phyloP scores from a whole-genome alignment of 2,888 invertebrate genomes.

The Heliconius ismenius region DNA sequence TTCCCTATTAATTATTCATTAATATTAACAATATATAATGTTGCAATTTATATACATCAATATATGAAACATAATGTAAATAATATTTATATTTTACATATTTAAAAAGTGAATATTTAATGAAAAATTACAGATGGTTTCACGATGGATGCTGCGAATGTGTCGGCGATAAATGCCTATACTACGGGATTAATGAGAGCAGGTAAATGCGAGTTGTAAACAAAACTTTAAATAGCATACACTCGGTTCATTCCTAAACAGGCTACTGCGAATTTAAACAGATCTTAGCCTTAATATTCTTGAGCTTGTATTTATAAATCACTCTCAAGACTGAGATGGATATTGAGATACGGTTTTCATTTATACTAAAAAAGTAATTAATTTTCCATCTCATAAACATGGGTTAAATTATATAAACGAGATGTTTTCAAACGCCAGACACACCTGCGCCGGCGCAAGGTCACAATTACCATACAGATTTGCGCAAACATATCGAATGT shows the following conservation, averaged over 20 bases:
- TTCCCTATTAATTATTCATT: no score
- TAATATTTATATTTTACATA: background rate
- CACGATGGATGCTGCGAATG: conserved; percentile 98
- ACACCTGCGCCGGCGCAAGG: conserved; percentile 39
- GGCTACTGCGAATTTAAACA: conserved; percentile 3
- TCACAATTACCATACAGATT: conserved; percentile 35
- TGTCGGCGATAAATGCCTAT: conserved; percentile 92
- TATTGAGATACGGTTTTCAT: no score
- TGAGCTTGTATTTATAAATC: background rate
- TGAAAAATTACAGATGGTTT: conserved; percentile 89
- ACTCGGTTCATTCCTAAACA: conserved; percentile 9
- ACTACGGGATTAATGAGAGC: conserved; percentile 94
- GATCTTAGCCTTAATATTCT: background rate
- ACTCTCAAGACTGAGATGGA: background rate
- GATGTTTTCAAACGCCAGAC: conserved; percentile 14
- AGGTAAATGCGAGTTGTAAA: conserved; percentile 34
- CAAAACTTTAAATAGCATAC: conserved; percentile 32
- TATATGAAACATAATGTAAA: no score
- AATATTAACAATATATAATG: no score
- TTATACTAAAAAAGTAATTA: no score
- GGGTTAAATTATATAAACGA: background rate
- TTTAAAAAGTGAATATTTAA: no score
- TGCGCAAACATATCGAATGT: conserved; percentile 44
- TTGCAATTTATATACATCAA: no score
- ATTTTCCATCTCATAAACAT: background rate